Conservation (phyloP, 1,140 invertebrate species). For the Mya arenaria region DNA sequence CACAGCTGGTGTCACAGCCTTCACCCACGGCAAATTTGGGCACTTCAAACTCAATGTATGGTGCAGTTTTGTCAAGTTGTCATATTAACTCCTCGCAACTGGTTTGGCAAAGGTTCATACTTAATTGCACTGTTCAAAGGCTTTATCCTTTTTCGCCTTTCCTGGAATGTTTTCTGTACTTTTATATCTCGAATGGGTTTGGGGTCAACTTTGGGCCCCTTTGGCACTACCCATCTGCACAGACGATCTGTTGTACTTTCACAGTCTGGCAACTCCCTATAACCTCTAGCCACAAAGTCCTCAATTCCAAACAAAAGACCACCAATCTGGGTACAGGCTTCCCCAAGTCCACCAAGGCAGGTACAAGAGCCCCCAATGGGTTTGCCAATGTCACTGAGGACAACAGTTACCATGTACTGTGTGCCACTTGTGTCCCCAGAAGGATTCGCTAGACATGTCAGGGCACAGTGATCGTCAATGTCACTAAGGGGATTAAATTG, state of each 20-base stretch:
- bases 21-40: slow-evolving; percentile 29
- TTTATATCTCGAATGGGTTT: neutral
- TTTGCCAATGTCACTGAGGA: slow-evolving; percentile 1
- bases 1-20: slow-evolving; percentile 2
- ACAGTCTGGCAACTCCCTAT: neutral
- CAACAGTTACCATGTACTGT: slow-evolving; percentile 22
- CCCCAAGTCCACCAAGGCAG: slow-evolving; percentile 17
- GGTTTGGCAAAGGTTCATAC: slow-evolving; percentile 15
- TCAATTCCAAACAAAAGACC: slow-evolving; percentile 4
- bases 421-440: slow-evolving; percentile 38
- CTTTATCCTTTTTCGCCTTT: neutral
- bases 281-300: slow-evolving; percentile 6
- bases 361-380: slow-evolving; percentile 15
- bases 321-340: slow-evolving; percentile 27
- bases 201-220: neutral
- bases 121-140: neutral
- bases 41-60: neutral
- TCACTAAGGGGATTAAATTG: neutral
- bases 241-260: neutral
- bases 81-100: neutral
- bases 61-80: slow-evolving; percentile 1
- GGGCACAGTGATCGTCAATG: slow-evolving; percentile 10
- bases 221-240: slow-evolving; percentile 6
- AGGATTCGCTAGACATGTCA: slow-evolving; percentile 22
- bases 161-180: slow-evolving; percentile 17